These are phyloP conservation scores for Saxidomus purpurata DNA, from an alignment of 1,140 invertebrate species.

Conservation along the genomic window DNA sequence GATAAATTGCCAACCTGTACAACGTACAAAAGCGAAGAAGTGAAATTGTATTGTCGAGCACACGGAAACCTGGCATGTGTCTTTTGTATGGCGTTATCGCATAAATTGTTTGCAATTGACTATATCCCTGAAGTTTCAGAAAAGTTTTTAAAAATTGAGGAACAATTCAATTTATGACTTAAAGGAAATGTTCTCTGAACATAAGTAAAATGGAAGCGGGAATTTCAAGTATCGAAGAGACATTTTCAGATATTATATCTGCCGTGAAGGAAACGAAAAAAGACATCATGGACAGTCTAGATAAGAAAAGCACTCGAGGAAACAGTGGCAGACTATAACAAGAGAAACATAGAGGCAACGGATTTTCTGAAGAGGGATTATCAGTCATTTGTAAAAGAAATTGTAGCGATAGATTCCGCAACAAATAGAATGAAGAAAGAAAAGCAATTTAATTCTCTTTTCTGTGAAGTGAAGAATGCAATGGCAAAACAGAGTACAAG, in stretches of 20 bases:
- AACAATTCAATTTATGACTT: background rate
- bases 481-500: background rate
- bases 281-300: background rate
- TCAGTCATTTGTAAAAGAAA: background rate
- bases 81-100: background rate
- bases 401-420: background rate
- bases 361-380: background rate
- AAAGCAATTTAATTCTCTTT: background rate
- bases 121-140: background rate
- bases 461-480: background rate
- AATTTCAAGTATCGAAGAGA: background rate
- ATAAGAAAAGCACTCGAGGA: background rate
- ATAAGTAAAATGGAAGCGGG: background rate
- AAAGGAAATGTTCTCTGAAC: background rate
- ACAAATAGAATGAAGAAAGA: background rate
- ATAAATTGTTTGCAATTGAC: background rate
- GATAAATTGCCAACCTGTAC: background rate
- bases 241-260: background rate
- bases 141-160: background rate
- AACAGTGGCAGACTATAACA: background rate
- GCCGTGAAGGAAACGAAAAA: background rate
- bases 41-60: background rate
- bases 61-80: background rate
- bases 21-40: background rate
- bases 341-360: background rate